Conservation (phyloP, 2,888 invertebrate species). For the Hipparchia semele region DNA sequence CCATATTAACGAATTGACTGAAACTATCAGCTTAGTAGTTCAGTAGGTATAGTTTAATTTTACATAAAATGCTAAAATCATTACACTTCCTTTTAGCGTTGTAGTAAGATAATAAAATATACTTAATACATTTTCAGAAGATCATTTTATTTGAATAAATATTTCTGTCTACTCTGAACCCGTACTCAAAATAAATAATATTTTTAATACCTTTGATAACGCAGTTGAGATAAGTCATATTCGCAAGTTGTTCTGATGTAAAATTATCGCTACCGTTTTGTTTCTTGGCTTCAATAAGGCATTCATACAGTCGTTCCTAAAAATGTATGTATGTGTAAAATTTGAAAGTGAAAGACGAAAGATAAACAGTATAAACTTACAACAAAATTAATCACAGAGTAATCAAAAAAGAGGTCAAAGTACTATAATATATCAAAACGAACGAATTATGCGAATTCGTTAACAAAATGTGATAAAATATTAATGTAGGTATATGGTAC, state of each 20-base stretch:
- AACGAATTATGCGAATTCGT: too few relatives aligned
- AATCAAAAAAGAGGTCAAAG: too few relatives aligned
- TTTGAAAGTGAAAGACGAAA: neutral
- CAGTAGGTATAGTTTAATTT: too few relatives aligned
- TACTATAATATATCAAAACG: too few relatives aligned
- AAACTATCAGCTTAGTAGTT: too few relatives aligned
- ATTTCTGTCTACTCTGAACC: neutral
- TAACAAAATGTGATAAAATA: too few relatives aligned
- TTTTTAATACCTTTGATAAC: constrained; percentile 44
- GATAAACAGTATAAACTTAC: neutral
- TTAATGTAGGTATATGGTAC: too few relatives aligned
- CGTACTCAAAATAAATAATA: neutral
- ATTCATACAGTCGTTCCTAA: constrained; percentile 46
- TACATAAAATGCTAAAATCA: too few relatives aligned
- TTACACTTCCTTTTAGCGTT: too few relatives aligned
- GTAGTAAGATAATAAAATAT: too few relatives aligned
- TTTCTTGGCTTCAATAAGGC: constrained; percentile 40
- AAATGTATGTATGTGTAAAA: constrained; percentile 20
- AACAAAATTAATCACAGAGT: neutral
- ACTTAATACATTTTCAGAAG: too few relatives aligned
- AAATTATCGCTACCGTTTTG: constrained; percentile 34
- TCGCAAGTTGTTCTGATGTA: constrained; percentile 34
- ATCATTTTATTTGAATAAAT: neutral
- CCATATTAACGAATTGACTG: too few relatives aligned
- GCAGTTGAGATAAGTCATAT: constrained; percentile 42